Evolutionary conservation across 2,797 vertebrate species (phyloP).

Genomic region (Etheostoma nigrum): DNA sequence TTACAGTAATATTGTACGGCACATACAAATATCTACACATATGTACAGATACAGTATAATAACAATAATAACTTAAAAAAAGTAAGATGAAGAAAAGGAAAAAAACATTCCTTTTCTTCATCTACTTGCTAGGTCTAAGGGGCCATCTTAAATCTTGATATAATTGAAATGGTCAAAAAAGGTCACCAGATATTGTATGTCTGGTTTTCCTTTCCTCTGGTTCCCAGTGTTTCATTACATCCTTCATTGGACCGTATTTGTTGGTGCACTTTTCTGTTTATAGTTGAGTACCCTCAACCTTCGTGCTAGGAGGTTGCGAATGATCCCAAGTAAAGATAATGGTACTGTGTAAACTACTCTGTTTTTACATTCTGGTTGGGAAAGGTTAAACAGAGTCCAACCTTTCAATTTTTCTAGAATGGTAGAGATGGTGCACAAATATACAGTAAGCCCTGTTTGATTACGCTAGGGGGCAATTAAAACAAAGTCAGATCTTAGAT

Average conservation of each 20-base stretch:
- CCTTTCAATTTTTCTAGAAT: background rate
- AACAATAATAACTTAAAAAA: no score
- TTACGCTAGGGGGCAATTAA: no score
- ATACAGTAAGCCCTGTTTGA: background rate
- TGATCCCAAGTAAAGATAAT: background rate
- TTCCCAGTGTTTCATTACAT: background rate
- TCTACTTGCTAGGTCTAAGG: no score
- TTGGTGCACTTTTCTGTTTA: background rate
- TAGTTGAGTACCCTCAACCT: background rate
- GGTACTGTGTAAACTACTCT: background rate
- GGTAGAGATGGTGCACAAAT: background rate
- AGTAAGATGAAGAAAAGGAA: no score
- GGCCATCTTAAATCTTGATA: no score
- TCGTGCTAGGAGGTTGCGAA: background rate
- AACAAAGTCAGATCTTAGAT: no score
- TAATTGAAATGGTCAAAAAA: background rate
- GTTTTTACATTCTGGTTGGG: background rate
- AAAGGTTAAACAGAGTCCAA: background rate
- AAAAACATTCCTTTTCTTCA: no score
- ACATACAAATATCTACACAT: background rate
- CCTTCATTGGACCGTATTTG: background rate
- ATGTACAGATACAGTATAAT: no score
- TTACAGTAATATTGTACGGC: background rate
- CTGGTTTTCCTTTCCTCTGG: background rate
- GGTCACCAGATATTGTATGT: background rate